Base-by-base conservation (phyloP, 2,888 invertebrate species). In the Coelinius sp. region DNA sequence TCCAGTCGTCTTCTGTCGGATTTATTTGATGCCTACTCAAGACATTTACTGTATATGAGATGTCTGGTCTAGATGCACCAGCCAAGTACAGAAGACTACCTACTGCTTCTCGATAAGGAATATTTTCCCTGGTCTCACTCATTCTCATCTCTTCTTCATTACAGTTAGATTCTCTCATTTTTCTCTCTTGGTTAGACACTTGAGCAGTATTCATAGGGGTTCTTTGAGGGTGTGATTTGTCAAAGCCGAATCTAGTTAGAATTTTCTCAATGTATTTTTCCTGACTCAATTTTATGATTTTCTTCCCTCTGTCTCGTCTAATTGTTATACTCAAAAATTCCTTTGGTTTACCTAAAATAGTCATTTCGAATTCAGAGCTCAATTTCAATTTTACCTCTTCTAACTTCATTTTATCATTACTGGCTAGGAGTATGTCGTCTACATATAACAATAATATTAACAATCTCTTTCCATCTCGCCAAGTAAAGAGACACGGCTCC, bases 321-420 rank as follows among this genome's bases (percentile, higher is more conserved):
- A 79, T 56, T 38, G 41, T 38, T 7, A 63, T 20, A 7, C 75
- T 77, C 1, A 77, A 64, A 53, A 75, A 78, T 52, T 76, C 73
- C 25, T 56, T 71, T 7, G 72, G 75, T 17, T 31, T 4, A 7
- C 68, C 75, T 17, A 78, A 46, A n/a, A 77, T 70, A 56, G 73
- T 76, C 10, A 78, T 49, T 8, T 71, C 71, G 52, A 77, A 76
- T 1, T 25, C 35, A 17, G 44, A 24, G 0, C 8, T n/a, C n/a
- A 71, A 41, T 22, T 68, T 20, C 20, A 8, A 10, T 24, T 71
- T 74, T 8, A 69, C 4, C 0, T 53, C 14, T 17, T 38, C 14
- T 1, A 69, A 17, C 1, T 6, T 1, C 3, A 17, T 7, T 14
- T 8, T 5, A 27, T 73, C 49, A n/a, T 56, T 63, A 0, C 70